phyloP scores from a whole-genome alignment of 2,888 invertebrate genomes.

The Callyntrura sp. region DNA sequence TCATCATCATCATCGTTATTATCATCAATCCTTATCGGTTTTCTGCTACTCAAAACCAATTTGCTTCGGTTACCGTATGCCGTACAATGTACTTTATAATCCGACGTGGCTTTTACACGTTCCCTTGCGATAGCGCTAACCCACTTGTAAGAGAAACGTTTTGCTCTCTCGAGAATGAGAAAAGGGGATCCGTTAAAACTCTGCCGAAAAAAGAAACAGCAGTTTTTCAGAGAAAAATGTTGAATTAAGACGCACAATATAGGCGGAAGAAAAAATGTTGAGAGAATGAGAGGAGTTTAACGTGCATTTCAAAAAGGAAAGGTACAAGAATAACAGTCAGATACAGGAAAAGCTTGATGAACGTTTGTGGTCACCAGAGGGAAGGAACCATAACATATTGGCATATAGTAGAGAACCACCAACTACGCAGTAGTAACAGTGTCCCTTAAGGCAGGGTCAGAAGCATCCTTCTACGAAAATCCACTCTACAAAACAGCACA shows the following conservation, averaged over 20 bases:
- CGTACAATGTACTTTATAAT: constrained; percentile 7
- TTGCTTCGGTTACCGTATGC: constrained; percentile 49
- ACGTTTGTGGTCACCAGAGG: not conserved
- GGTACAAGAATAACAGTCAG: not conserved
- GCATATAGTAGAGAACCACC: not conserved
- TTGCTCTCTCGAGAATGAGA: not conserved
- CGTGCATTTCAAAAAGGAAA: not conserved
- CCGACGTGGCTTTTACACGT: too few species aligned
- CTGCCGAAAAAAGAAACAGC: not conserved
- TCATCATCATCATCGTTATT: constrained; percentile 6
- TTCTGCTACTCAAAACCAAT: constrained; percentile 34
- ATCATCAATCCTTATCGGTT: constrained; percentile 46
- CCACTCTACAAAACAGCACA: constrained; percentile 4
- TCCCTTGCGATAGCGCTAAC: not conserved
- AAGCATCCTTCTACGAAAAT: constrained; percentile 17
- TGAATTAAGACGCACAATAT: not conserved
- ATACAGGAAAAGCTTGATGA: constrained; percentile 19
- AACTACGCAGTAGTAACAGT: constrained; percentile 2
- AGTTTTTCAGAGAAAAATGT: not conserved
- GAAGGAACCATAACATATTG: too few species aligned
- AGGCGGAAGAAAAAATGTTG: not conserved
- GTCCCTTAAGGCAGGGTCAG: constrained; percentile 17
- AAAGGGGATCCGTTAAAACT: constrained; percentile 31
- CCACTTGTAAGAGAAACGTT: not conserved
- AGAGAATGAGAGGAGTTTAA: not conserved